phyloP scores from a whole-genome alignment of 2,888 invertebrate genomes.

The Ichneumon xanthorius region DNA sequence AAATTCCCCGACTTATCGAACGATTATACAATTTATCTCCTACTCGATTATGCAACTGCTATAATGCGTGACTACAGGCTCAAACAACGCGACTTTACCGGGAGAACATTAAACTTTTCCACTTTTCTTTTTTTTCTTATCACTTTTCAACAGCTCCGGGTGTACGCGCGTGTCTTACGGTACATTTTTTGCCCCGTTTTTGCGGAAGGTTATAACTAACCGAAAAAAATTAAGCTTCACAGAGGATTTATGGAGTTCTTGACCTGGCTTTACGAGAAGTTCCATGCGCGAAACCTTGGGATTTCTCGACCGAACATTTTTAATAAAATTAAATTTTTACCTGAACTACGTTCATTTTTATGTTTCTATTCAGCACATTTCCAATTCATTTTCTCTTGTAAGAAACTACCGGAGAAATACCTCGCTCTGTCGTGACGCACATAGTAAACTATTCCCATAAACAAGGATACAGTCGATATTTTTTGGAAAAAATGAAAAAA shows the following conservation, averaged over 20 bases:
- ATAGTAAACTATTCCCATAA: too few relatives aligned
- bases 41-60: conserved; percentile 11
- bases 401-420: too few relatives aligned
- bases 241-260: conserved; percentile 40
- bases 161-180: neutral
- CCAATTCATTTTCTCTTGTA: too few relatives aligned
- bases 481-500: too few relatives aligned
- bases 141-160: neutral
- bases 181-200: conserved; percentile 9
- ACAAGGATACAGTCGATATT: too few relatives aligned
- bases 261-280: conserved; percentile 52
- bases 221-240: conserved; percentile 16
- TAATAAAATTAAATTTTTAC: neutral
- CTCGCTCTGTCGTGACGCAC: too few relatives aligned
- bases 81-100: neutral
- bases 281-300: conserved; percentile 36
- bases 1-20: conserved; percentile 32
- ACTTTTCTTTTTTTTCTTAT: neutral
- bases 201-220: neutral
- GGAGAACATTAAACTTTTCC: neutral
- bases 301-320: conserved; percentile 5
- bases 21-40: conserved; percentile 38
- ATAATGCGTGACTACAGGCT: neutral
- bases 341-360: neutral
- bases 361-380: too few relatives aligned